phyloP scores from a whole-genome alignment of 2,888 invertebrate genomes.

The Aricia artaxerxes region DNA sequence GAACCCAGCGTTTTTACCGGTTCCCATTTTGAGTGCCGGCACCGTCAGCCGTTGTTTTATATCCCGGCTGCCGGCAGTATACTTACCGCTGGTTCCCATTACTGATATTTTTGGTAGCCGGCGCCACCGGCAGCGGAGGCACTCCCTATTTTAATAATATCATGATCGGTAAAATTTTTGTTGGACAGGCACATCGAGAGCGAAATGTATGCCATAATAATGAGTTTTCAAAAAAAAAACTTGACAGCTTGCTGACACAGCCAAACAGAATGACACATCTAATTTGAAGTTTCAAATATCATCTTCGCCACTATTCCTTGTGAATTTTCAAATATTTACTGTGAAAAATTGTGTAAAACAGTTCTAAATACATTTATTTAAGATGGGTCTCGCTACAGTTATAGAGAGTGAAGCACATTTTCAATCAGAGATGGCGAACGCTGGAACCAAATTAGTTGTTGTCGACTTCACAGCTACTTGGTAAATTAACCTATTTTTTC shows the following conservation, averaged over 20 bases:
- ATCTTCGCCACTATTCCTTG: constrained; percentile 47
- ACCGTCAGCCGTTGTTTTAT: too few relatives aligned
- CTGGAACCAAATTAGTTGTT: constrained; percentile 93
- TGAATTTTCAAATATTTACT: constrained; percentile 31
- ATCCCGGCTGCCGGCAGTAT: too few relatives aligned
- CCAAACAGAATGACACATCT: constrained; percentile 42
- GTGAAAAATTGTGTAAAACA: constrained; percentile 27
- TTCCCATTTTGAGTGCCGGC: too few relatives aligned
- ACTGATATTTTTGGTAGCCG: too few relatives aligned
- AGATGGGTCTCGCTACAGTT: constrained; percentile 82
- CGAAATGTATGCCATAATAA: not conserved
- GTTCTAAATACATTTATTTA: constrained; percentile 34
- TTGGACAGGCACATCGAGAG: not conserved
- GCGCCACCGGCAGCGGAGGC: too few relatives aligned
- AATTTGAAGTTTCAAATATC: constrained; percentile 50
- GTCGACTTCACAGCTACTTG: constrained; percentile 97
- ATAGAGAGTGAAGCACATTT: constrained; percentile 91
- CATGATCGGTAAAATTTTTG: too few relatives aligned
- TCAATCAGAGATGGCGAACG: constrained; percentile 89
- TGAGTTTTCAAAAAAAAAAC: not conserved
- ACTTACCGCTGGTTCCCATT: too few relatives aligned
- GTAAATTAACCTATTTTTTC: constrained; percentile 76
- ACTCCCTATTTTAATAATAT: too few relatives aligned
- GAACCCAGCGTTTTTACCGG: too few relatives aligned
- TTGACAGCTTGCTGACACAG: constrained; percentile 23